Conservation (phyloP, 2,113 vertebrate genomes). For the Rattus norvegicus region GRCr8 NC_086033.1:24136501-24137000, state of each 20-base stretch:
- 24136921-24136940: neutral
- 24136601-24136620: neutral
- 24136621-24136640: neutral
- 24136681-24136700: neutral
- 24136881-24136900: neutral
- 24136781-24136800: neutral
- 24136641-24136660: neutral
- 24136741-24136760: neutral
- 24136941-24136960: neutral
- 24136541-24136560: neutral
- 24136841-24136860: conserved; percentile 32
- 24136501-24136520: neutral
- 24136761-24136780: neutral
- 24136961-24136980: neutral
- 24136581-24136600: neutral
- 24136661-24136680: neutral
- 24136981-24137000: neutral
- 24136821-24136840: conserved; percentile 26
- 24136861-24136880: neutral
- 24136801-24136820: conserved; percentile 47
- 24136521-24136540: neutral
- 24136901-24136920: neutral
- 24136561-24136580: neutral
- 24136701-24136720: neutral
- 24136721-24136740: neutral